phyloP scores from a whole-genome alignment of 2,113 vertebrate species.

The Grammomys surdaster region DNA sequence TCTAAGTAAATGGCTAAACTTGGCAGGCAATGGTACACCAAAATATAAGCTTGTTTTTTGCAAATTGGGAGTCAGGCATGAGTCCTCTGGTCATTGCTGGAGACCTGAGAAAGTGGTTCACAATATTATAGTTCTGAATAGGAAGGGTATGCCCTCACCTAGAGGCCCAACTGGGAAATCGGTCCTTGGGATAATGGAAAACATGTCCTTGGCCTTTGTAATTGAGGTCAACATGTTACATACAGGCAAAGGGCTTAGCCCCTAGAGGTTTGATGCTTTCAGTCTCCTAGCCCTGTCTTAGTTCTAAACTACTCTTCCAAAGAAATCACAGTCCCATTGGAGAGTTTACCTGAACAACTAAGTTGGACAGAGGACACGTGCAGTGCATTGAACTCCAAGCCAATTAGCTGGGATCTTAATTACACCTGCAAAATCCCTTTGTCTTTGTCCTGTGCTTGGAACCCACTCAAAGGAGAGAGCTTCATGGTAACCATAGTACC shows the following conservation, averaged over 20 bases:
- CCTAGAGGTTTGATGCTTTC: not conserved
- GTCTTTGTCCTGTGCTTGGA: not conserved
- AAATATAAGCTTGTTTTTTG: not conserved
- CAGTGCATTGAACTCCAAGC: not conserved
- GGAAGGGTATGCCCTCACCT: not conserved
- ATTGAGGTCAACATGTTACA: not conserved
- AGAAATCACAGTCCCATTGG: not conserved
- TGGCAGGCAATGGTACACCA: not conserved
- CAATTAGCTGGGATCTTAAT: not conserved
- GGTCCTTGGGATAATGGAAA: fast-evolving
- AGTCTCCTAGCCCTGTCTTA: not conserved
- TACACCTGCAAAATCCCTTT: not conserved
- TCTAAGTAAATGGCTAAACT: not conserved
- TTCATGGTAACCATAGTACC: not conserved
- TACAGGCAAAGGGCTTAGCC: too few species aligned
- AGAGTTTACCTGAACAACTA: not conserved
- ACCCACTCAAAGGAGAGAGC: not conserved
- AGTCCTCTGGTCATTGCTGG: not conserved
- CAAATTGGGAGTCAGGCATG: not conserved
- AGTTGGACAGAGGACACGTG: not conserved
- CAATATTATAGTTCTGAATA: not conserved
- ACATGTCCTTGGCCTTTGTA: not conserved
- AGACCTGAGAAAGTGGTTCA: not conserved
- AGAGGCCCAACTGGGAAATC: not conserved
- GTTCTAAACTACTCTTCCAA: not conserved